phyloP scores from a whole-genome alignment of 2,113 vertebrate genomes.

The Eudyptes chrysolophus region DNA sequence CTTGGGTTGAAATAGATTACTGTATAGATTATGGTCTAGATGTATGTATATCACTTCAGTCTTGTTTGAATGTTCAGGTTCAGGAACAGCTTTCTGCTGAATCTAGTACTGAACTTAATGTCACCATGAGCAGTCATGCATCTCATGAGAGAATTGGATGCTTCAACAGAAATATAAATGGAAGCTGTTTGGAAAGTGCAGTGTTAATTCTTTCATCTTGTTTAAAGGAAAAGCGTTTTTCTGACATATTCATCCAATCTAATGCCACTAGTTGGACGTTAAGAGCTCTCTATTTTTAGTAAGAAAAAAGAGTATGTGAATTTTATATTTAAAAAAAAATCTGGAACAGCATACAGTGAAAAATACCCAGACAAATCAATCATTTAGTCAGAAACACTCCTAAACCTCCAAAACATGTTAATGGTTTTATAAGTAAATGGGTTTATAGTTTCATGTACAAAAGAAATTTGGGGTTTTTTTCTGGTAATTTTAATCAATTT shows the following conservation, averaged over 20 bases:
- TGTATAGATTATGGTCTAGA: too few species aligned
- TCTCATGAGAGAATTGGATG: neutral
- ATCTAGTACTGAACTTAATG: neutral
- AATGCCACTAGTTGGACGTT: neutral
- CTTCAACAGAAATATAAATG: neutral
- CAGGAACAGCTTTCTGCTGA: neutral
- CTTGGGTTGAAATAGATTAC: neutral
- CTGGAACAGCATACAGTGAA: neutral
- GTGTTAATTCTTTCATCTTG: neutral
- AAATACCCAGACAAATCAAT: neutral
- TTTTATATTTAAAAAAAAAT: neutral
- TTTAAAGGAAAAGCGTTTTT: neutral
- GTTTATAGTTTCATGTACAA: neutral
- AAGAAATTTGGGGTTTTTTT: neutral
- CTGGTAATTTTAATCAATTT: neutral
- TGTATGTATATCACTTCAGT: fast-evolving
- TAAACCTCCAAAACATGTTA: neutral
- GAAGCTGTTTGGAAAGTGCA: neutral
- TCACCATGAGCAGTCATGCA: neutral
- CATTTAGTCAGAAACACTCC: neutral
- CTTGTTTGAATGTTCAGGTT: neutral
- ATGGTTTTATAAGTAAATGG: neutral
- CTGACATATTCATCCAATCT: neutral
- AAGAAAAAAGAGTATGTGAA: neutral
- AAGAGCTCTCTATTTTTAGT: neutral